Base-by-base conservation (phyloP, 2,888 invertebrate genomes). In the Epinotia brunnichana region DNA sequence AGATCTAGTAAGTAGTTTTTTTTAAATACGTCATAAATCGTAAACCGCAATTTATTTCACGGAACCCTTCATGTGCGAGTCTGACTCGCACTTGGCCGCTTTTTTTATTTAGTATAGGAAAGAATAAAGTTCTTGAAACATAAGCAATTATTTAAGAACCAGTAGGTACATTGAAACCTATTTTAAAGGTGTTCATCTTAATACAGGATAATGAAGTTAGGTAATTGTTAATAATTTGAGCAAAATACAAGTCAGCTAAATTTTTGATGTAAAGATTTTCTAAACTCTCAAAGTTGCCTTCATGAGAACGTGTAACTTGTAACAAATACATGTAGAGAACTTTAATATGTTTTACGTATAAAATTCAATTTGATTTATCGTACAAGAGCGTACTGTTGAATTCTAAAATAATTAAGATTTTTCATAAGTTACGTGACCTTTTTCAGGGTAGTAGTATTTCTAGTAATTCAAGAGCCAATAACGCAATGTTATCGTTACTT, bases 291-390 rank as follows among this genome's bases (percentile, higher is more conserved):
- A 35, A 41, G 19, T 60, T 44, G 41, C 19, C 15, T 19, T 44
- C 44, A 61, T n/a, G 44, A 61, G 61, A 41, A 44, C 41, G 17
- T 21, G 60, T 15, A 41, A 44, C 44, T 66, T 66, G 9, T 11
- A 61, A 61, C 41, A 61, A 61, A 61, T 19, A 39, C 9, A n/a
- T 41, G 44, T 44, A 3, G 3, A 44, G 2, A 3, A 15, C 4
- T 2, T 44, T 41, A 41, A 44, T 4, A 19, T 11, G 11, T 2
- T 19, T 15, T 3, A 29, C 15, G 4, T 57, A 29, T 39, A 13
- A 41, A 11, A 4, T 15, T 11, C 0, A 13, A 60, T 19, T 19
- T 60, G 29, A 29, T 60, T 15, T 39, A 3, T 24, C 21, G 1
- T 2, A 24, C 21, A 24, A 24, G 21, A 24, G 21, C 2, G 21